Percentiles rank a stretch among this genome's conserved stretches.
These are phyloP conservation scores for Dolichoris vasculosae DNA, from an alignment of 1,140 invertebrate species.

Conservation along the genomic window DNA sequence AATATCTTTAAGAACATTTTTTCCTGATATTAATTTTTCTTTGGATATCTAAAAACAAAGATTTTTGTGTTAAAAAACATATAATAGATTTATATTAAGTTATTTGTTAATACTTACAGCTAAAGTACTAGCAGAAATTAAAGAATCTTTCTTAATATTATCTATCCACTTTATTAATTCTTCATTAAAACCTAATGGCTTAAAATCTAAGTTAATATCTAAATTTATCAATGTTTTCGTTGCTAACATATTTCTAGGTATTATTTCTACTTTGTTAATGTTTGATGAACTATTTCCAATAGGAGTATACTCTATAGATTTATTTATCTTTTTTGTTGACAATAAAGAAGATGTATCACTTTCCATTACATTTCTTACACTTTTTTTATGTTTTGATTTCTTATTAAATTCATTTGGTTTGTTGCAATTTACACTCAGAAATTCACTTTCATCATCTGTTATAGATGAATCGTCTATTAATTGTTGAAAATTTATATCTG, in stretches of 20 bases:
- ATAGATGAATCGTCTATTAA: slow-evolving; percentile 36
- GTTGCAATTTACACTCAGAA: slow-evolving; percentile 3
- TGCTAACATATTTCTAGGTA: not conserved
- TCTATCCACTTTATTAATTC: slow-evolving; percentile 52
- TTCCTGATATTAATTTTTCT: slow-evolving; percentile 58
- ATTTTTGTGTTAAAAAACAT: not conserved
- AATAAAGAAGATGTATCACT: slow-evolving; percentile 14
- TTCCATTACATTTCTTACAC: slow-evolving; percentile 5
- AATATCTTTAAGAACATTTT: slow-evolving; percentile 60
- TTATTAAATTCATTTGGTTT: not conserved
- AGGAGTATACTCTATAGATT: not conserved
- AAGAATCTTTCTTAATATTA: slow-evolving; percentile 41
- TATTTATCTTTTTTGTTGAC: not conserved
- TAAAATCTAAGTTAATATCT: slow-evolving; percentile 37
- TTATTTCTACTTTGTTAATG: not conserved
- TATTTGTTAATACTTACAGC: slow-evolving; percentile 15
- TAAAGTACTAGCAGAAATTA: slow-evolving; percentile 31
- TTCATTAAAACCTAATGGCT: slow-evolving; percentile 52
- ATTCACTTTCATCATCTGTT: slow-evolving; percentile 36
- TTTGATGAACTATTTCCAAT: slow-evolving; percentile 8
- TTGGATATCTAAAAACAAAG: slow-evolving; percentile 59
- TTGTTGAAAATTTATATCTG: slow-evolving; percentile 12
- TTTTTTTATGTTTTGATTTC: slow-evolving; percentile 10
- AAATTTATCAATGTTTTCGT: not conserved
- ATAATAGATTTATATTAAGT: not conserved